Evolutionary conservation across 2,113 vertebrate species (phyloP), one percentile per base, ranked within the genome.

Genomic region (Oenanthe melanoleuca): DNA sequence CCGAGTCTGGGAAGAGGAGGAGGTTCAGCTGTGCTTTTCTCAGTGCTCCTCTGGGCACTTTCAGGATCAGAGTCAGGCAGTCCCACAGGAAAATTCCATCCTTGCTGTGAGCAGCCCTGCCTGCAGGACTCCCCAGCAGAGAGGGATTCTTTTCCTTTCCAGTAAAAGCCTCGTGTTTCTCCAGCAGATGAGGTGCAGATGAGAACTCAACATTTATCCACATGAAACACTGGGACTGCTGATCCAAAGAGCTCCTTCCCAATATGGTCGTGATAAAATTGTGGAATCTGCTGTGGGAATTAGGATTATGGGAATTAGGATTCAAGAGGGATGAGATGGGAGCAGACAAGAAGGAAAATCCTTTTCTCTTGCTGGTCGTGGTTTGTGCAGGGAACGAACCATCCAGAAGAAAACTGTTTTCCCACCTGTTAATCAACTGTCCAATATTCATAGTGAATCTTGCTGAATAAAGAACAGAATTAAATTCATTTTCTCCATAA

Each of bases 401-500:
- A 71, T 34, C 31, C 61, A 72, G 57, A 83, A 64, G 24, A 70
- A 72, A 90, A 26, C 11, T 34, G 13, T 61, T 67, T 82, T 59
- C n/a, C 42, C 73, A 56, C 13, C 37, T 56, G 22, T 45, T 59
- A 66, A 78, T 67, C 6, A n/a, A 33, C 61, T 88, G 50, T 52
- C 55, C 24, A 7, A 22, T 80, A 22, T 26, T 63, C 71, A 63
- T 64, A 59, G 52, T 12, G 55, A 92, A 44, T n/a, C 55, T 91
- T 80, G 71, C 75, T 79, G 56, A 95, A 93, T 93, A 93, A 95
- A 97, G 42, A 95, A 79, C 1, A 4, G 60, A 61, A 80, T 22
- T 59, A 40, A 88, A 72, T 61, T 20, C 0, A 33, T 40, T 80
- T 93, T 56, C n/a, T 81, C 49, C 6, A 4, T 55, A 8, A 87